Evolutionary conservation across 2,797 vertebrate species (phyloP).

Genomic region (Morus bassanus): DNA sequence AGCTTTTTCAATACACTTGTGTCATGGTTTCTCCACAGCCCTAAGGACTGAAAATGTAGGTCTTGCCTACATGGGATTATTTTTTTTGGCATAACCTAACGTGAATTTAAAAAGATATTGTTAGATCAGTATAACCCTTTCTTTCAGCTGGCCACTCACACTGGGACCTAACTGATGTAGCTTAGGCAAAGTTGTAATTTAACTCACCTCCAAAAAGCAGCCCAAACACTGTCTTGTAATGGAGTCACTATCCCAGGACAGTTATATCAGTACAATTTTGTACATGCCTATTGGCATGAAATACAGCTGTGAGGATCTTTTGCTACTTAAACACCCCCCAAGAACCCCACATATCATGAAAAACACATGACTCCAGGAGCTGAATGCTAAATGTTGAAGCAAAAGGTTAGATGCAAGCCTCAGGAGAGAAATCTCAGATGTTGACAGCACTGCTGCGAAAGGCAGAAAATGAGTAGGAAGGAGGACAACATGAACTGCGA

Average conservation of each 20-base stretch:
- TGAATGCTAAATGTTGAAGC: not conserved
- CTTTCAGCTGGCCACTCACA: not conserved
- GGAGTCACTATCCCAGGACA: not conserved
- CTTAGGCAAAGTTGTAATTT: not conserved
- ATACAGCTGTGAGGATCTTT: not conserved
- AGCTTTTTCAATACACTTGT: slow-evolving; percentile 21
- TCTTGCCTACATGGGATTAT: slow-evolving; percentile 22
- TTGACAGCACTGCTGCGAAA: not conserved
- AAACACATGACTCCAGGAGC: not conserved
- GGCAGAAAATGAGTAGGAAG: slow-evolving; percentile 56
- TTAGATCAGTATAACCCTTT: not conserved
- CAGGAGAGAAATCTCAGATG: not conserved
- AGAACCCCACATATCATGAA: not conserved
- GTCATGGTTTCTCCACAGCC: not conserved
- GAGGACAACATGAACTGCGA: not conserved
- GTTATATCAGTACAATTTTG: not conserved
- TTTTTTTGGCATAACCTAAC: not conserved
- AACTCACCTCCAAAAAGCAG: not conserved
- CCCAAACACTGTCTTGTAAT: not conserved
- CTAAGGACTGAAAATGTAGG: slow-evolving; percentile 31
- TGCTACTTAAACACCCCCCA: not conserved
- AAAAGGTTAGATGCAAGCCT: not conserved
- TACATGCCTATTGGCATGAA: not conserved
- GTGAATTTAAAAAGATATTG: not conserved
- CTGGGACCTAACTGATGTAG: not conserved